Evolutionary conservation across 2,797 vertebrate species (phyloP).

Genomic region (Euthynnus affinis): DNA sequence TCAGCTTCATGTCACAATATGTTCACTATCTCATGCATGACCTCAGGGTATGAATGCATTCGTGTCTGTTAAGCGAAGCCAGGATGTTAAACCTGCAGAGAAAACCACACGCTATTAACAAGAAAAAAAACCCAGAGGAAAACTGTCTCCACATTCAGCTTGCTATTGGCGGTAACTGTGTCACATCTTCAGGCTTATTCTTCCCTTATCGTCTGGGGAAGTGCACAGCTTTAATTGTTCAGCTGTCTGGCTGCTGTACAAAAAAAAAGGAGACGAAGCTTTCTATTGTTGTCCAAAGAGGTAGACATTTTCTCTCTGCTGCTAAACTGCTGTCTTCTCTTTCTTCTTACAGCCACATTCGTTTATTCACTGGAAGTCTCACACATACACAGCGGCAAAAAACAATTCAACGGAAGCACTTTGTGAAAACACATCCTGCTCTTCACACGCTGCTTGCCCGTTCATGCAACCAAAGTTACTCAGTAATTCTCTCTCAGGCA

Average conservation of each 20-base stretch:
- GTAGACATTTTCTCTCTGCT: conserved; percentile 19
- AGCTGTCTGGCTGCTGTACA: conserved; percentile 42
- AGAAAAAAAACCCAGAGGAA: conserved; percentile 1
- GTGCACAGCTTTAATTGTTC: conserved; percentile 56
- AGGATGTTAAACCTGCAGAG: conserved; percentile 37
- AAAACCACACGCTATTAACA: conserved; percentile 32
- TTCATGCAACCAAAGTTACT: conserved; percentile 14
- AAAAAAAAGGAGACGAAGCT: conserved; percentile 35
- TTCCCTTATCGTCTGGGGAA: conserved; percentile 48
- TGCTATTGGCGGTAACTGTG: neutral
- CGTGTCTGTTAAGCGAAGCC: conserved; percentile 24
- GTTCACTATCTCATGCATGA: conserved; percentile 2
- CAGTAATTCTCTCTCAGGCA: conserved; percentile 44
- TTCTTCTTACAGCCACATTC: conserved; percentile 32
- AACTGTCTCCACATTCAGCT: neutral
- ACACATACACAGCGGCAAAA: conserved; percentile 49
- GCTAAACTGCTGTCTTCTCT: conserved; percentile 18
- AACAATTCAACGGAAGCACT: conserved; percentile 78
- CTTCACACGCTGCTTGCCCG: conserved; percentile 15
- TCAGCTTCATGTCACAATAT: conserved; percentile 17
- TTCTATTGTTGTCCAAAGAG: conserved; percentile 41
- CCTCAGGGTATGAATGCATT: conserved; percentile 8
- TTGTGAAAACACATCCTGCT: conserved; percentile 68
- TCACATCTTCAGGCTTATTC: conserved; percentile 43
- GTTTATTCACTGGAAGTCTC: conserved; percentile 65